Evolutionary conservation across 2,888 invertebrate species (phyloP).

Genomic region (Drosophila mercatorum): DNA sequence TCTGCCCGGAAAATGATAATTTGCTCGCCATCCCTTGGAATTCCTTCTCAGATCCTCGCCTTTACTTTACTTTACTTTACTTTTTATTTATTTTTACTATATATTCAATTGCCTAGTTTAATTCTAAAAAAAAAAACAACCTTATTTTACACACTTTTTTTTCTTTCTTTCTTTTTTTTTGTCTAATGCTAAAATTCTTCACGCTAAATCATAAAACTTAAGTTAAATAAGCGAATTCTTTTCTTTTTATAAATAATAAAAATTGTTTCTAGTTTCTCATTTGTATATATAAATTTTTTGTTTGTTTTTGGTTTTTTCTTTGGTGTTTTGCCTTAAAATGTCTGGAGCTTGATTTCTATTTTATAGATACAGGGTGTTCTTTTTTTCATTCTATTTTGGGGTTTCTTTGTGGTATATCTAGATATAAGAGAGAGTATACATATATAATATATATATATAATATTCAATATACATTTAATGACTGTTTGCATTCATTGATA

Average conservation of each 20-base stretch:
- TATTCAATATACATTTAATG: slow-evolving; percentile 39
- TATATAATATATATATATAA: slow-evolving; percentile 8
- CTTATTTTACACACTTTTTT: slow-evolving; percentile 58
- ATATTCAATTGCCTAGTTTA: slow-evolving; percentile 46
- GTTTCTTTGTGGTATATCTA: slow-evolving; percentile 34
- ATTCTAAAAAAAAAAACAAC: slow-evolving; percentile 68
- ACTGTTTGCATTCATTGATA: slow-evolving; percentile 30
- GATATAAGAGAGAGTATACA: slow-evolving; percentile 40
- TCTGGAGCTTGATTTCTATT: slow-evolving; percentile 44
- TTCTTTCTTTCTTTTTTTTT: slow-evolving; percentile 17
- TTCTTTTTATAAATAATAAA: slow-evolving; percentile 61
- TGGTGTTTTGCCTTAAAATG: slow-evolving; percentile 54
- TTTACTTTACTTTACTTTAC: slow-evolving; percentile 6
- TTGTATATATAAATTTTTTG: not conserved
- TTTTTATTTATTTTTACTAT: not conserved
- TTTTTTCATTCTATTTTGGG: not conserved
- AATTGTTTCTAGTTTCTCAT: slow-evolving; percentile 25
- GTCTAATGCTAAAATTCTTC: slow-evolving; percentile 48
- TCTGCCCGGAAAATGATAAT: slow-evolving; percentile 26
- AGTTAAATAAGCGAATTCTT: slow-evolving; percentile 67
- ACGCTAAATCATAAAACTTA: slow-evolving; percentile 67
- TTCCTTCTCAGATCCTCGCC: slow-evolving; percentile 27
- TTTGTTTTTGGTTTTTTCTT: slow-evolving; percentile 12
- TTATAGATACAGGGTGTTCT: slow-evolving; percentile 44
- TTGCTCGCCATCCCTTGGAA: not conserved